These are phyloP conservation scores for Holocentrus rufus DNA, from an alignment of 2,797 vertebrate genomes.

Conservation along the genomic window DNA sequence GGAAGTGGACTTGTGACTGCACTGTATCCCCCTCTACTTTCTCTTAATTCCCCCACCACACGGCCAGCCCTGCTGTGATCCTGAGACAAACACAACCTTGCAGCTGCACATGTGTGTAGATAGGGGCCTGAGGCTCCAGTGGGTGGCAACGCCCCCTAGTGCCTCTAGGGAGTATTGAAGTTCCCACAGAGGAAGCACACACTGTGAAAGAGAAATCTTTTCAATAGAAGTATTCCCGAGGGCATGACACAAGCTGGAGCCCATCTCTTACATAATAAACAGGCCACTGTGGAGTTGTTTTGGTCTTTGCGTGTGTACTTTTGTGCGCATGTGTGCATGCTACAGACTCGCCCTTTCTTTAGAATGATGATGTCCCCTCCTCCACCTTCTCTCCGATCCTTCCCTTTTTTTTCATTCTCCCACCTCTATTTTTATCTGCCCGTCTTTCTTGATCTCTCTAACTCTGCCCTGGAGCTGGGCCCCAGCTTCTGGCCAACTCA, in stretches of 20 bases:
- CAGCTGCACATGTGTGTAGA: constrained; percentile 46
- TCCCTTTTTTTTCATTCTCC: constrained; percentile 21
- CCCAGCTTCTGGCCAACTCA: constrained; percentile 66
- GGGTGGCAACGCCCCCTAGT: constrained; percentile 53
- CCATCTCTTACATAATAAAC: constrained; percentile 63
- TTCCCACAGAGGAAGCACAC: constrained; percentile 12
- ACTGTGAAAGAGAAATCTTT: constrained; percentile 37
- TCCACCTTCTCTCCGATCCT: constrained; percentile 48
- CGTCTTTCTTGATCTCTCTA: constrained; percentile 35
- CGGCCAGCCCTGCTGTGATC: constrained; percentile 12
- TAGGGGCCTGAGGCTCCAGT: constrained; percentile 13
- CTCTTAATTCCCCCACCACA: constrained; percentile 2
- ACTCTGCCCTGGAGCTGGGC: constrained; percentile 72
- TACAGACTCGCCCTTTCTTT: constrained; percentile 19
- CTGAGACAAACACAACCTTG: constrained; percentile 11
- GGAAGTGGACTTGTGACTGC: too few species aligned
- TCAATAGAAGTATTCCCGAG: constrained; percentile 38
- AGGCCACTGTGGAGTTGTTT: constrained; percentile 42
- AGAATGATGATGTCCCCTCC: constrained; percentile 27
- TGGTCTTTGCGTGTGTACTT: constrained; percentile 35
- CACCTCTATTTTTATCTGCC: constrained; percentile 53
- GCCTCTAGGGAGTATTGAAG: constrained; percentile 15
- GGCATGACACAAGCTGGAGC: constrained; percentile 57
- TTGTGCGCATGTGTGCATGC: neutral
- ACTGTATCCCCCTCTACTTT: neutral